Percentiles rank a stretch among this genome's conserved stretches.
Evolutionary conservation across 2,888 invertebrate genomes (phyloP).

Genomic region (Melieria picta): DNA sequence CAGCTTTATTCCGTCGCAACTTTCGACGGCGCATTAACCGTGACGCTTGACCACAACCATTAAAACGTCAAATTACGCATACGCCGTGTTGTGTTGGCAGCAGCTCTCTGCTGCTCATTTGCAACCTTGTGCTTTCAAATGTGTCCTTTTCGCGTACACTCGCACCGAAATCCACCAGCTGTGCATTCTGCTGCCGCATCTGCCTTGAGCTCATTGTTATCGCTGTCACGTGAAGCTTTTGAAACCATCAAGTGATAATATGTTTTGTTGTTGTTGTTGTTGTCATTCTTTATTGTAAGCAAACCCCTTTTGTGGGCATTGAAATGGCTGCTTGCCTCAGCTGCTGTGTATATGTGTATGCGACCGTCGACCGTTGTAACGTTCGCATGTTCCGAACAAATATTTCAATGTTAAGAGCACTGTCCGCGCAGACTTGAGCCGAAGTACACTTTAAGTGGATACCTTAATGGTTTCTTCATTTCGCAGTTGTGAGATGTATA

Average conservation of each 20-base stretch:
- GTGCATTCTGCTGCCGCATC: not conserved
- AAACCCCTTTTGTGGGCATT: too few species aligned
- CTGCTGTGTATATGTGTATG: too few species aligned
- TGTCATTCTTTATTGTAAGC: too few species aligned
- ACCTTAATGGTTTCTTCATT: too few species aligned
- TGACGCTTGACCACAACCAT: constrained; percentile 59
- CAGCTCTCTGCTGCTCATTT: not conserved
- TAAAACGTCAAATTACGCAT: constrained; percentile 60
- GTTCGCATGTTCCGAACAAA: too few species aligned
- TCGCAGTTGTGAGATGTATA: too few species aligned
- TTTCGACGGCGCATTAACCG: constrained; percentile 40
- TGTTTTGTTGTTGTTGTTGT: not conserved
- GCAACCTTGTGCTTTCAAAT: constrained; percentile 40
- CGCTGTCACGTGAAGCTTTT: constrained; percentile 6
- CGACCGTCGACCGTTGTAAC: too few species aligned
- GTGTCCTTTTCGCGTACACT: constrained; percentile 40
- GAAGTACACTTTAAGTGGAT: too few species aligned
- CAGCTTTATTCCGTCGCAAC: constrained; percentile 8
- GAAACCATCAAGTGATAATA: not conserved
- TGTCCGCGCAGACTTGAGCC: too few species aligned
- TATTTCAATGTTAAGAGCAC: too few species aligned
- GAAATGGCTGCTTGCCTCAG: too few species aligned
- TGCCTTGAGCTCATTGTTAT: not conserved
- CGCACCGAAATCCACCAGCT: constrained; percentile 41
- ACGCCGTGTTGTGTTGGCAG: constrained; percentile 46